These are phyloP conservation scores for Heteronetta atricapilla DNA, from an alignment of 2,113 vertebrate species.

Conservation along the genomic window DNA sequence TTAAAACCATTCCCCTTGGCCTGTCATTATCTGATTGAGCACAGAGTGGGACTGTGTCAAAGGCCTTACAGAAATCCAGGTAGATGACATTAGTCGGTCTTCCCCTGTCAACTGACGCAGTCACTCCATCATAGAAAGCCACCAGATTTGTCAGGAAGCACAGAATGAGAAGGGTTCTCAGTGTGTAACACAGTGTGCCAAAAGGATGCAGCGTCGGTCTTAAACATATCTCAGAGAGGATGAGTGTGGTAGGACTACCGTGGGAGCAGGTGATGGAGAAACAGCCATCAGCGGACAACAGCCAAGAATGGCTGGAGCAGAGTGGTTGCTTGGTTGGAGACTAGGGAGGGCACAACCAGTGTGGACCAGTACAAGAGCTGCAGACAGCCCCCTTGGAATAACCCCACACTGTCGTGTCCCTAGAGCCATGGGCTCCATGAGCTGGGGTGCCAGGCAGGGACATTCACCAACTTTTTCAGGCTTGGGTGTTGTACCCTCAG, in stretches of 20 bases:
- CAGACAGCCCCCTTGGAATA: too few species aligned
- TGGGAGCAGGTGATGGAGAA: neutral
- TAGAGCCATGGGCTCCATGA: neutral
- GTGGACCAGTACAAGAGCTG: neutral
- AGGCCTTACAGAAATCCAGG: too few species aligned
- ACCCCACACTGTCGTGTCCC: accelerated
- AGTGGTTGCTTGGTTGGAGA: neutral
- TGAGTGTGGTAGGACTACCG: neutral
- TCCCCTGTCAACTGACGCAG: too few species aligned
- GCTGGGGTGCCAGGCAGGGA: neutral
- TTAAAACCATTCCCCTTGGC: too few species aligned
- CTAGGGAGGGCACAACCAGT: neutral
- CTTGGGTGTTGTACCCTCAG: neutral
- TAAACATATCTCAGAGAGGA: neutral
- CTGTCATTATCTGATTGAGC: too few species aligned
- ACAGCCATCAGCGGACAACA: neutral
- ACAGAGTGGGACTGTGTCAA: too few species aligned
- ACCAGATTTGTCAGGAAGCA: too few species aligned
- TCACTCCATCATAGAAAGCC: too few species aligned
- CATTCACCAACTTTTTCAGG: neutral
- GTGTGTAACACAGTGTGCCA: neutral
- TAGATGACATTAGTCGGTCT: too few species aligned
- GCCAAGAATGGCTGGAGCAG: neutral
- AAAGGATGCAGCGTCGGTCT: accelerated
- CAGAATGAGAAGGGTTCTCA: neutral